Conservation (phyloP, 2,113 vertebrate genomes). For the Laticauda laticaudata region DNA sequence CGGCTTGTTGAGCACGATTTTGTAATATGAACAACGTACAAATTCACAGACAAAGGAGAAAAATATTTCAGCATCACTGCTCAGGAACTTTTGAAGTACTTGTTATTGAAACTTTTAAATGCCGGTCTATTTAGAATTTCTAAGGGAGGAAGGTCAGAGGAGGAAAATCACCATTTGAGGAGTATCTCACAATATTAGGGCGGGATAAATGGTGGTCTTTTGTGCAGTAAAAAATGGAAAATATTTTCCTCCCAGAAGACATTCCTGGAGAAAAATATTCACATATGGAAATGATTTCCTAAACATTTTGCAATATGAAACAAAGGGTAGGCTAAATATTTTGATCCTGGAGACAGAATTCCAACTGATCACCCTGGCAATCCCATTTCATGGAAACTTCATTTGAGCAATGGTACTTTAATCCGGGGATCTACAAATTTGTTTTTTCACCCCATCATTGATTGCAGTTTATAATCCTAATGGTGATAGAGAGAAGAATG, state of each 20-base stretch:
- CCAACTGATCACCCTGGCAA: not conserved
- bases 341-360: not conserved
- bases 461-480: not conserved
- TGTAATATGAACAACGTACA: not conserved
- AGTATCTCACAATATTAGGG: conserved; percentile 14
- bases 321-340: not conserved
- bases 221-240: conserved; percentile 14
- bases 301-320: conserved; percentile 23
- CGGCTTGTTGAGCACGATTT: not conserved
- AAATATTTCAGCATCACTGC: not conserved
- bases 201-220: conserved; percentile 15
- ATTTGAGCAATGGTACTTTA: not conserved
- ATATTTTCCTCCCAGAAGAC: not conserved
- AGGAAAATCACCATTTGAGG: not conserved
- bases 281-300: conserved; percentile 29
- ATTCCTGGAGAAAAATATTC: conserved; percentile 16
- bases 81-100: not conserved
- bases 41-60: not conserved
- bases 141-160: no score
- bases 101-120: conserved; percentile 18
- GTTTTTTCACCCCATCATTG: not conserved
- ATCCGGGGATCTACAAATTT: not conserved
- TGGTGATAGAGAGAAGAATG: not conserved
- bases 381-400: not conserved
- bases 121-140: not conserved